Evolutionary conservation across 2,797 vertebrate species (phyloP).

Genomic region (Danio choprae): DNA sequence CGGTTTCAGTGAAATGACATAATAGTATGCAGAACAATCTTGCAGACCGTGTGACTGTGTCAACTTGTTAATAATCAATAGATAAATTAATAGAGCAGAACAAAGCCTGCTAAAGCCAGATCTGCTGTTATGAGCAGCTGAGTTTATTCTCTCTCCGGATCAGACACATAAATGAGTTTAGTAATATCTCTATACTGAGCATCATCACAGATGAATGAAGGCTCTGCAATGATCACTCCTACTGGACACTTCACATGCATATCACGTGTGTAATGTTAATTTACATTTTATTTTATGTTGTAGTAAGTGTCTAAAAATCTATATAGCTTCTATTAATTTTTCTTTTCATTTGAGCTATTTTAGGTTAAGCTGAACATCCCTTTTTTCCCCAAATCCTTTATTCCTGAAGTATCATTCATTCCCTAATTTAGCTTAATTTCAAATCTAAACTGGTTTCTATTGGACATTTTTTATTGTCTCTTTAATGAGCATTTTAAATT

Average conservation of each 20-base stretch:
- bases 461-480: neutral
- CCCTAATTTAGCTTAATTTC: neutral
- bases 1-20: neutral
- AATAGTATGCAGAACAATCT: neutral
- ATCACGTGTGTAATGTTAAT: too few species aligned
- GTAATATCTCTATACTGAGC: neutral
- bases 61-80: neutral
- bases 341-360: too few species aligned
- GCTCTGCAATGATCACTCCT: neutral
- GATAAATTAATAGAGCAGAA: slow-evolving; percentile 6
- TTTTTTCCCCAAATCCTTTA: too few species aligned
- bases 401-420: too few species aligned
- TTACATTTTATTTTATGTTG: too few species aligned
- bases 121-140: neutral
- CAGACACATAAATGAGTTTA: neutral
- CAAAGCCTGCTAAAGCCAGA: neutral
- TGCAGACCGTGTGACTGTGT: neutral
- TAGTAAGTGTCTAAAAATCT: too few species aligned
- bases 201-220: neutral
- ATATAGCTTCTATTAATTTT: too few species aligned
- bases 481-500: too few species aligned
- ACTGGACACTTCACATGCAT: neutral
- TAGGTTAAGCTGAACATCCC: too few species aligned
- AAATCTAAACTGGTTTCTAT: neutral
- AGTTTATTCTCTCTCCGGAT: neutral